Evolutionary conservation across 2,113 vertebrate species (phyloP).

Genomic region (Elephas maximus): DNA sequence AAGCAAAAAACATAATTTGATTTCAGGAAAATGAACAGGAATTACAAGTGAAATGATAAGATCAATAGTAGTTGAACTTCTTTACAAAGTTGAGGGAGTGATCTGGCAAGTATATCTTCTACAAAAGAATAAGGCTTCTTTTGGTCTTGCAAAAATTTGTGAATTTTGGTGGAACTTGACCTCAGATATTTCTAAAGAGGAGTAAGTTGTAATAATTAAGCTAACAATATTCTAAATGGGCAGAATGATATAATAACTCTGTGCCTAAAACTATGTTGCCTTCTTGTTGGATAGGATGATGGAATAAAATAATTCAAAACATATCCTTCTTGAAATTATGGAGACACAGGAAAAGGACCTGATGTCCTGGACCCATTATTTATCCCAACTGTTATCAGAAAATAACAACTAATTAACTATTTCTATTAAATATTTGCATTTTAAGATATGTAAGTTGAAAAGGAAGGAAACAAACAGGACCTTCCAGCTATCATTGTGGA

Average conservation of each 20-base stretch:
- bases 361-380: neutral
- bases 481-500: neutral
- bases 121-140: neutral
- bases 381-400: neutral
- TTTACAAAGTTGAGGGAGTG: neutral
- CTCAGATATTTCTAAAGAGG: neutral
- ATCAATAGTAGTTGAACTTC: neutral
- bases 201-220: neutral
- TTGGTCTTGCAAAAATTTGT: neutral
- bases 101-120: neutral
- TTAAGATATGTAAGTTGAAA: constrained; percentile 49
- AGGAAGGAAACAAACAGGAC: constrained; percentile 29
- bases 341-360: neutral
- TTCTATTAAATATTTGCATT: constrained; percentile 54
- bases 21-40: neutral
- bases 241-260: neutral
- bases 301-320: neutral
- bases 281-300: neutral
- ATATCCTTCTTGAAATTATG: neutral
- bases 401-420: neutral
- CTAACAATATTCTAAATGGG: neutral
- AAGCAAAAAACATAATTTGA: neutral
- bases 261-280: neutral
- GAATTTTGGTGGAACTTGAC: neutral
- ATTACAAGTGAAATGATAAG: neutral